Base-by-base conservation (phyloP, 1,140 invertebrate genomes). In the Dreissena rostriformis region DNA sequence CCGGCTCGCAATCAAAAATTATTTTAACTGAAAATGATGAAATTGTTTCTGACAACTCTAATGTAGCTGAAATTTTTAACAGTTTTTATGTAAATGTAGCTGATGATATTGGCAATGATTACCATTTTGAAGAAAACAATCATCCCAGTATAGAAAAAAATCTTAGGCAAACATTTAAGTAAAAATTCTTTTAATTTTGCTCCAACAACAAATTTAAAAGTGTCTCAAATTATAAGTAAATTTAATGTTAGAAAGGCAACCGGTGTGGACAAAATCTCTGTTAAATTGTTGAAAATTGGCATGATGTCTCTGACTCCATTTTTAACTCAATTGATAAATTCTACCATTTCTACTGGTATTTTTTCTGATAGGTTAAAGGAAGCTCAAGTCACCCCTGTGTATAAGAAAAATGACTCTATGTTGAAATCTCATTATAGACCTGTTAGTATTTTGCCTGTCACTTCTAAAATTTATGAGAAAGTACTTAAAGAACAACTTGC, bases 241-340 rank as follows among this genome's bases (percentile, higher is more conserved):
- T 15, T 73, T 6, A 24, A 68, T 57, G 39, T 88, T 92, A 92
- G 90, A 86, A 76, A 83, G 73, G 75, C 70, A 49, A 87, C 29
- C 73, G 24, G 49, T 14, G 24, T 52, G 19, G 26, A 67, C 71
- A 70, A 77, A 65, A 77, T 82, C 0, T 77, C 84, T 51, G 73
- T 77, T 28, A 81, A 81, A 68, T 17, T 86, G 39, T n/a, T 81
- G 29, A 76, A 76, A 76, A 11, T 7, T 51, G 51, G 71, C 68
- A 75, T 70, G 29, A 1, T 15, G 22, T 6, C 76, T 39, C 26
- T 80, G 55, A 55, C 70, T 11, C 49, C 49, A n/a, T 52, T 65
- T 17, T 26, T 85, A 15, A 80, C 76, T 52, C 7, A 72, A 17
- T 19, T 80, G 12, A 70, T 80, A 11, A 80, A 71, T 75, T 22